Base-by-base conservation (phyloP, 2,888 invertebrate genomes). In the Monochamus alternatus region DNA sequence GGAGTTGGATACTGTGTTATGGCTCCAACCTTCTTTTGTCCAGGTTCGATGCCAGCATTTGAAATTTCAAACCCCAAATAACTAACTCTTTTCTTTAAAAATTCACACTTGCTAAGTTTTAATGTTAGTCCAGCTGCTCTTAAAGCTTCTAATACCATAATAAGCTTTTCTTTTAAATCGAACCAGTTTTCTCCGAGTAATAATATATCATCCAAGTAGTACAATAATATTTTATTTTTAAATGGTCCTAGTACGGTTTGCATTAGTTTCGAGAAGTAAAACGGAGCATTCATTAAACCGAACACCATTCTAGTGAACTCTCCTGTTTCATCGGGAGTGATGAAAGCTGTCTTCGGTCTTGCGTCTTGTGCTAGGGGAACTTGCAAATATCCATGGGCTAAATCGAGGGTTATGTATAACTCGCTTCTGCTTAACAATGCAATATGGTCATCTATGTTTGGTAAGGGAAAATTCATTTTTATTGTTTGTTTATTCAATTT, bases 251-350 rank as follows among this genome's bases (percentile, higher is more conserved):
- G 82, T 82, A 30, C 75, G 12, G n/a, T 38, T 32, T 71, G 79
- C 83, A 51, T 78, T 67, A 70, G n/a, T 43, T 43, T 59, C 0
- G 14, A 60, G 58, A 70, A 70, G 5, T 70, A 32, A 31, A 70
- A 70, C 4, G 82, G 81, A 0, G 84, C 81, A 58, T 85, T 85
- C 7, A 76, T 64, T 4, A 85, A 75, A 9, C 84, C 85, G 47
- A 84, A 87, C 9, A 81, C 80, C 81, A 83, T 82, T 3, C 77
- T 14, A 3, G 76, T 58, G 65, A 81, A 85, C 76, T 85, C 81
- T 38, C 76, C 85, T 0, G 82, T 76, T n/a, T 83, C 84, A 67
- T 81, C 84, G 0, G 84, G 84, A 3, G 84, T 87, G 10, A 81
- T 81, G 43, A 86, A 83, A 0, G 83, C 85, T 0, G 84, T 85